Base-by-base conservation (phyloP, 2,888 invertebrate genomes). In the Anaspis maculata region DNA sequence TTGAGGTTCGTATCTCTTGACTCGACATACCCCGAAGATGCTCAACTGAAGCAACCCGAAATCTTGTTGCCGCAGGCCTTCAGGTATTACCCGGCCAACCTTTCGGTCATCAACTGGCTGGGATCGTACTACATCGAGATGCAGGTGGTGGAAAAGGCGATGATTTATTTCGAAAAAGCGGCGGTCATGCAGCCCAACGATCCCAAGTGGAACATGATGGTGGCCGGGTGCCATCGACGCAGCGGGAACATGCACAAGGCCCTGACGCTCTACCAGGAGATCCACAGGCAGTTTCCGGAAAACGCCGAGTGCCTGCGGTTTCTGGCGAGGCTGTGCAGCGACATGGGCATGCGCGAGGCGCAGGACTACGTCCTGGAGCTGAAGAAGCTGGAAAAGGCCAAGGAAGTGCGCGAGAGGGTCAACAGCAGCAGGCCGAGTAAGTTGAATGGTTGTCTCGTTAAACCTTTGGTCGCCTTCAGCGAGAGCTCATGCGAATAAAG, bases 261-360 rank as follows among this genome's bases (percentile, higher is more conserved):
- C 5, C 70, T 92, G 12, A 71, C 79, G 4, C 74, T 85, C 1
- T 94, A 91, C 65, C 86, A 88, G 66, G 76, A 78, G 46, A 83
- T 96, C 53, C 86, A 95, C 57, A 45, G 46, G 11, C 77, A 80
- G 46, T 97, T 97, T 63, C 97, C 97, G 0, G 94, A 96, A 42
- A 95, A 96, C 62, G 75, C 88, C 1, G 92, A 94, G 58, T 96
- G 96, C 66, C 68, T 95, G 31, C 85, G 88, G 64, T 79, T 89
- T 59, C 72, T 95, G 52, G 83, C 91, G n/a, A 77, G 89, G 47
- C 66, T 95, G 29, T 86, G 89, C 56, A 83, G 83, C 19, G 92
- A 94, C 58, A 74, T 96, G 53, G 95, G 95, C 0, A 73, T 96
- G 56, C 76, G 85, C 22, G 96, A 97, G 57, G 83, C 90, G 0